Base-by-base conservation (phyloP, 2,797 vertebrate genomes). In the Sebastiscus albofasciatus region DNA sequence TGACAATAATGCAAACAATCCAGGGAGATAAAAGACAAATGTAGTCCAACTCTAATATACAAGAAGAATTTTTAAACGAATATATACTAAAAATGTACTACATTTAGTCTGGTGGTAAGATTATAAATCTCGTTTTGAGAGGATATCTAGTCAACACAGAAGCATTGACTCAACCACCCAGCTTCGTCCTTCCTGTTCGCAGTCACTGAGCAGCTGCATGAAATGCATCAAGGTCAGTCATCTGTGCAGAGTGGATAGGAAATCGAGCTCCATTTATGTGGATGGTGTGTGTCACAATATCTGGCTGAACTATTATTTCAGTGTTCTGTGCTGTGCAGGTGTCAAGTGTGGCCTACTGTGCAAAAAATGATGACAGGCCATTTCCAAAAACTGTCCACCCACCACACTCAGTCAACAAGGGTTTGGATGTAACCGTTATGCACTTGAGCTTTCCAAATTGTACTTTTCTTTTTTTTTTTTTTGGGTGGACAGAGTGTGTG, bases 321-420 rank as follows among this genome's bases (percentile, higher is more conserved):
- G 29, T 29, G 67, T 68, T 87, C 72, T 81, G 33, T 72, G 66
- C 77, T 69, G 64, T 72, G 82, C 84, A 84, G 67, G 83, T 86
- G 86, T 92, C 80, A 86, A 90, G 88, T 83, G 79, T 70, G 76
- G 79, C 77, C 81, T 24, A 31, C 74, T 76, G 78, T 87, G 80
- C 80, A 89, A 71, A 83, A 36, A 83, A 81, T 60, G 65, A 91
- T 85, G 81, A 84, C 79, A 70, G 77, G 75, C 86, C 79, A 75
- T 87, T 89, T 87, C 64, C 76, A 71, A 80, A 58, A 87, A 70
- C 81, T 85, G 82, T 86, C 89, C 88, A 78, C 84, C 89, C 82
- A 91, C 89, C 59, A 68, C 79, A 72, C 62, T 87, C 76, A 74
- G 46, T 39, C 75, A 80, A 68, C 78, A 59, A 78, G 73, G 59